Evolutionary conservation across 2,888 invertebrate genomes (phyloP).

Genomic region (Oscheius myriophilus): DNA sequence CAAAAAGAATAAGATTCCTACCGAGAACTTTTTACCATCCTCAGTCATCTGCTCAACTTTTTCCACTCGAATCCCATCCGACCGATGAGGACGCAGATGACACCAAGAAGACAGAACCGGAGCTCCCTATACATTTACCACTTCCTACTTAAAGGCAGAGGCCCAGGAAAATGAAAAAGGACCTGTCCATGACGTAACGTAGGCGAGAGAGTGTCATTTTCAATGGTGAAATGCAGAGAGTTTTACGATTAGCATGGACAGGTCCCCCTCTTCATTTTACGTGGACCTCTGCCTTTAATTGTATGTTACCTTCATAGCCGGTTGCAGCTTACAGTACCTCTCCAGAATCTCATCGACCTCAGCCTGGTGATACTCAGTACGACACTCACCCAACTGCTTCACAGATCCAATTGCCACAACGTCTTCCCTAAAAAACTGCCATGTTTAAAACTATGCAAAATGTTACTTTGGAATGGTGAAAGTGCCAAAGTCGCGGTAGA

Average conservation of each 20-base stretch:
- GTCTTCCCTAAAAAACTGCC: constrained; percentile 36
- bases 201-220: no score
- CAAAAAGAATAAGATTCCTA: constrained; percentile 9
- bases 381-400: constrained; percentile 42
- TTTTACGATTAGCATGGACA: no score
- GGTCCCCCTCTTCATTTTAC: no score
- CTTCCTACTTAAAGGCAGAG: no score
- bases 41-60: constrained; percentile 31
- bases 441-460: not conserved
- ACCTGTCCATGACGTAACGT: no score
- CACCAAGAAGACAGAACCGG: constrained; percentile 38
- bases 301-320: constrained; percentile 47
- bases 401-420: constrained; percentile 53
- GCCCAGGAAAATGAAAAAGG: no score
- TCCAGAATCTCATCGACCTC: constrained; percentile 43
- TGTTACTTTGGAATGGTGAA: constrained; percentile 57
- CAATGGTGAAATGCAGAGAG: no score
- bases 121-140: constrained; percentile 34
- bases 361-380: constrained; percentile 30
- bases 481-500: constrained; percentile 73
- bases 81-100: constrained; percentile 44
- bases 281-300: no score
- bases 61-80: constrained; percentile 48
- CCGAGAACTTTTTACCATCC: constrained; percentile 38
- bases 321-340: constrained; percentile 45